Percentiles rank a stretch among this genome's conserved stretches.
These are phyloP conservation scores for Lerema accius DNA, from an alignment of 1,140 invertebrate species.

Conservation along the genomic window DNA sequence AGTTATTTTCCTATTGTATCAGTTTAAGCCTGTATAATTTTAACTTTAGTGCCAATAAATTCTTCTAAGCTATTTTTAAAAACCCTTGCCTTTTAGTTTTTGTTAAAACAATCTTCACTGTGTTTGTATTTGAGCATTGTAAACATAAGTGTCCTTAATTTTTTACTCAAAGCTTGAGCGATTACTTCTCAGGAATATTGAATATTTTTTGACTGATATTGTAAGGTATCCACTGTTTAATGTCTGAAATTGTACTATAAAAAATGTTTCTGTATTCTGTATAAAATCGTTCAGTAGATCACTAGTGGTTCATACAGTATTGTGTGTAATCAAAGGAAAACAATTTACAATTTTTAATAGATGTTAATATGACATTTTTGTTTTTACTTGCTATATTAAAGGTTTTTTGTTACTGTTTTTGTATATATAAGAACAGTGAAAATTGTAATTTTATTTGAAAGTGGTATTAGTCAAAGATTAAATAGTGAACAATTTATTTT, in stretches of 20 bases:
- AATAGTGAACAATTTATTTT: conserved; percentile 19
- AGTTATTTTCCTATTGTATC: conserved; percentile 36
- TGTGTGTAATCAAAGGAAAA: conserved; percentile 1
- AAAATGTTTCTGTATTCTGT: conserved; percentile 5
- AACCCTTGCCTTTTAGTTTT: conserved; percentile 22
- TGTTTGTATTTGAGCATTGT: conserved; percentile 12
- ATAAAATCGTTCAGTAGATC: conserved; percentile 6
- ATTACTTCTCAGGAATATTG: conserved; percentile 1
- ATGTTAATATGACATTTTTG: not conserved
- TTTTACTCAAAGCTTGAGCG: conserved; percentile 14
- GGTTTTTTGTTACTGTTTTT: not conserved
- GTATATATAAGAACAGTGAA: conserved; percentile 14
- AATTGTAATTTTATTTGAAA: conserved; percentile 14
- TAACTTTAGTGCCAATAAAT: conserved; percentile 38
- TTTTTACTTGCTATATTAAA: not conserved
- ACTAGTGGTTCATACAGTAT: conserved; percentile 13
- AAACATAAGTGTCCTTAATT: conserved; percentile 31
- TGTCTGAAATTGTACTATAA: conserved; percentile 1
- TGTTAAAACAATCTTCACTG: conserved; percentile 18
- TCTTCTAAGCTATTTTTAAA: conserved; percentile 18
- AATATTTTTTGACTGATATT: conserved; percentile 33
- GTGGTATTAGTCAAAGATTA: conserved; percentile 10
- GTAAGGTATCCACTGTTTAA: conserved; percentile 30
- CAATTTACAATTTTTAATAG: not conserved
- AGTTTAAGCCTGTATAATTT: conserved; percentile 22